These are phyloP conservation scores for Ormyrus labotus DNA, from an alignment of 2,888 invertebrate species.

Conservation along the genomic window DNA sequence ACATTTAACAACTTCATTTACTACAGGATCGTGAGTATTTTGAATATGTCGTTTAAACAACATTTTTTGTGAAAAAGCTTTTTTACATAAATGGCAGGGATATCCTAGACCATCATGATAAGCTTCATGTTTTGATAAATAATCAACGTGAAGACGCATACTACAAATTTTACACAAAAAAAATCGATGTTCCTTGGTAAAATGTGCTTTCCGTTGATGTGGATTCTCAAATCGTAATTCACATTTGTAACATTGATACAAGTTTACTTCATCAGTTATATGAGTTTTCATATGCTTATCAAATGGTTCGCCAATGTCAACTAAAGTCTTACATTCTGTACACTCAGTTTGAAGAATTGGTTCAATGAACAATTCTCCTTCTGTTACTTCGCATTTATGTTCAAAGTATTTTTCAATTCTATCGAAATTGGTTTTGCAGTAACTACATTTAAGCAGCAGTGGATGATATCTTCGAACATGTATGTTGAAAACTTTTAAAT, in stretches of 20 bases:
- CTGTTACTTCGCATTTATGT: slow-evolving; percentile 61
- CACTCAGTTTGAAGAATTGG: slow-evolving; percentile 59
- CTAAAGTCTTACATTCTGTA: slow-evolving; percentile 54
- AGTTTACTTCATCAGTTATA: slow-evolving; percentile 43
- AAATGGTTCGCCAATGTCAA: slow-evolving; percentile 59
- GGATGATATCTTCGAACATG: slow-evolving; percentile 60
- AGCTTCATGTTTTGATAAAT: slow-evolving; percentile 61
- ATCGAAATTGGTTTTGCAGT: slow-evolving; percentile 62
- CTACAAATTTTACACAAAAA: slow-evolving; percentile 61
- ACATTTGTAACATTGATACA: slow-evolving; percentile 65
- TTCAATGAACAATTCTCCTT: slow-evolving; percentile 53
- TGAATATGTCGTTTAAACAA: slow-evolving; percentile 58
- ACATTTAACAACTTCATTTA: slow-evolving; percentile 55
- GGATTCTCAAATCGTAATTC: slow-evolving; percentile 58
- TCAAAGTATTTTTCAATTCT: slow-evolving; percentile 55
- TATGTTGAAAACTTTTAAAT: slow-evolving; percentile 57
- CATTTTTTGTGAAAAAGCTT: slow-evolving; percentile 59
- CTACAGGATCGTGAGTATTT: slow-evolving; percentile 49
- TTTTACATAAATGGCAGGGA: slow-evolving; percentile 69
- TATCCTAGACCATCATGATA: slow-evolving; percentile 69
- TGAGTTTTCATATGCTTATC: slow-evolving; percentile 64
- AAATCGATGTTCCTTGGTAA: slow-evolving; percentile 58
- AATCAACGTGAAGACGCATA: slow-evolving; percentile 53
- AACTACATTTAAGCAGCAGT: slow-evolving; percentile 61
- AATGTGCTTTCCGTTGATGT: slow-evolving; percentile 59